phyloP scores from a whole-genome alignment of 2,113 vertebrate species.

The Pollachius pollachius region DNA sequence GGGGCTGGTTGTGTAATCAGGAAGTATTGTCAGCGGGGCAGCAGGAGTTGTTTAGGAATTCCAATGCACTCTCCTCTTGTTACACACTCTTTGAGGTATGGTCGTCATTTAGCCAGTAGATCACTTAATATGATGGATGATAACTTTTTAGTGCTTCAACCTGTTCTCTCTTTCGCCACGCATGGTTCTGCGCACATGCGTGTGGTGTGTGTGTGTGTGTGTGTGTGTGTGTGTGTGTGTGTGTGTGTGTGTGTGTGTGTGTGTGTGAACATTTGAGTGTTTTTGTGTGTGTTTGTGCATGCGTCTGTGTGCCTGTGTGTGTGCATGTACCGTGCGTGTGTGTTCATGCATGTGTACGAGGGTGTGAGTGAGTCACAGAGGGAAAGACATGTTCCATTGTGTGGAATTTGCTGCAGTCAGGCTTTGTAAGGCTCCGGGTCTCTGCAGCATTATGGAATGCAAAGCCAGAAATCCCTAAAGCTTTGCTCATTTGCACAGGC shows the following conservation, averaged over 20 bases:
- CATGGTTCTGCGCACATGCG: not conserved
- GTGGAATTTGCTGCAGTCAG: slow-evolving; percentile 79
- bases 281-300: not conserved
- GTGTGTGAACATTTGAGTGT: not conserved
- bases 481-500: slow-evolving; percentile 69
- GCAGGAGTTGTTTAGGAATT: not conserved
- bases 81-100: not conserved
- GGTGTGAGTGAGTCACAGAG: slow-evolving; percentile 50
- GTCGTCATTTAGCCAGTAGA: not conserved
- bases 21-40: not conserved
- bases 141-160: not conserved
- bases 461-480: slow-evolving; percentile 76
- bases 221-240: not conserved
- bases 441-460: slow-evolving; percentile 75
- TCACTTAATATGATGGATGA: not conserved
- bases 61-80: not conserved
- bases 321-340: not conserved
- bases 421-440: slow-evolving; percentile 68
- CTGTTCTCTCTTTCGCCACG: not conserved
- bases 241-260: not conserved
- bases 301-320: slow-evolving; percentile 32
- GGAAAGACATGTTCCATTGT: slow-evolving; percentile 59
- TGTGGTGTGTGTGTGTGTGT: not conserved
- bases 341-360: slow-evolving; percentile 13
- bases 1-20: slow-evolving; percentile 16